Percentiles rank a stretch among this genome's conserved stretches.
Evolutionary conservation across 2,113 vertebrate species (phyloP).

Genomic region (Tragulus kanchil): DNA sequence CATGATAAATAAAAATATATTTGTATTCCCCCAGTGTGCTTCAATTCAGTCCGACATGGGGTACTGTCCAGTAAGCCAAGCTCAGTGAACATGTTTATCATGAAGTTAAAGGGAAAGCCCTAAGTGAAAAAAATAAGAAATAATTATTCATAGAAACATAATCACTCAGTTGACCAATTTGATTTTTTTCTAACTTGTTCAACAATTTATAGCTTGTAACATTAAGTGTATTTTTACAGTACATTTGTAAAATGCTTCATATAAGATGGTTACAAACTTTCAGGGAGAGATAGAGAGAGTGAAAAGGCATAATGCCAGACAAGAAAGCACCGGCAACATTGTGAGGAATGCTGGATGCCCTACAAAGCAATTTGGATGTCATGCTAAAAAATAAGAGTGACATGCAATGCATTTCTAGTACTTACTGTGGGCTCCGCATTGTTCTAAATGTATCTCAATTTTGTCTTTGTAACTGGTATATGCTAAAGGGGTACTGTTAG

Average conservation of each 20-base stretch:
- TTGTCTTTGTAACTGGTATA: not conserved
- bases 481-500: not conserved
- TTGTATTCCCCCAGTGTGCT: conserved; percentile 37
- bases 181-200: not conserved
- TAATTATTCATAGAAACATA: conserved; percentile 14
- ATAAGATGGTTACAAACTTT: not conserved
- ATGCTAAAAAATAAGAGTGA: not conserved
- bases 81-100: conserved; percentile 35
- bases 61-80: not conserved
- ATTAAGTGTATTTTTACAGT: conserved; percentile 43
- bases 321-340: not conserved
- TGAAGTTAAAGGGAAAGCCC: not conserved
- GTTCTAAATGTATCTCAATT: not conserved
- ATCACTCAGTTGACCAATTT: not conserved
- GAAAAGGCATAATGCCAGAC: not conserved
- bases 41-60: not conserved
- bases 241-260: conserved; percentile 9
- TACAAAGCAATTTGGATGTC: not conserved
- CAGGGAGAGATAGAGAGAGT: not conserved
- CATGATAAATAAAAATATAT: conserved; percentile 62
- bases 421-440: not conserved
- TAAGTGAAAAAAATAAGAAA: conserved; percentile 1
- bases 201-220: not conserved
- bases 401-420: not conserved
- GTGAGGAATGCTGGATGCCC: not conserved